Evolutionary conservation across 2,797 vertebrate genomes (phyloP), one percentile per base, ranked within the genome.

Genomic region (Florisuga fusca): DNA sequence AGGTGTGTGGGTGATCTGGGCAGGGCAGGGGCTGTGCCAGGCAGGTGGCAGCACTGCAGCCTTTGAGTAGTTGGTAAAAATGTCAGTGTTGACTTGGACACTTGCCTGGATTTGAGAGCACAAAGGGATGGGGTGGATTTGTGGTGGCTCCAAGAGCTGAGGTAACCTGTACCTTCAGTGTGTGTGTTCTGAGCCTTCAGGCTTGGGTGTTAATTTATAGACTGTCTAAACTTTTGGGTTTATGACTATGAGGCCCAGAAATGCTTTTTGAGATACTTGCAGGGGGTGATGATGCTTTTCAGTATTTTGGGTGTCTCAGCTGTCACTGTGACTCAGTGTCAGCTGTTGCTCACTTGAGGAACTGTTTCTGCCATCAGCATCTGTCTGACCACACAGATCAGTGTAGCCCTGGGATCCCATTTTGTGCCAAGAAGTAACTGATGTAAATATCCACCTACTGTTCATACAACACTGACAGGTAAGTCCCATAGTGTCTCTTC

Each of bases 401-500:
- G 27, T 12, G 23, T 26, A 48, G 41, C 25, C 48, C 25, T 41
- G 29, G 38, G 41, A 18, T 53, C 33, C 1, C n/a, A 2, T 38
- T 67, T 54, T 68, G 48, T 78, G 74, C 54, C 29, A 43, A 22
- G 46, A 64, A 34, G 12, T 26, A 66, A 26, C 53, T 26, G 48
- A 29, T 1, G 3, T 38, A 45, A 58, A 31, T 29, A 13, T 38
- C 43, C 43, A 15, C 51, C 46, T 78, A 59, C 46, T n/a, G 19
- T 46, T 20, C 0, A 1, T 7, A 54, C 73, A 22, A 48, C 34
- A 54, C 15, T 12, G 38, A 48, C 19, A 21, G 59, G 2, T 25
- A 31, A 34, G 38, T 64, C 3, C 0, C n/a, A 12, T 0, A 34
- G 53, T 25, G 4, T 2, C 7, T 15, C 5, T 54, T 21, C 12